phyloP scores from a whole-genome alignment of 2,888 invertebrate genomes.

The Lordiphosa andalusiaca region DNA sequence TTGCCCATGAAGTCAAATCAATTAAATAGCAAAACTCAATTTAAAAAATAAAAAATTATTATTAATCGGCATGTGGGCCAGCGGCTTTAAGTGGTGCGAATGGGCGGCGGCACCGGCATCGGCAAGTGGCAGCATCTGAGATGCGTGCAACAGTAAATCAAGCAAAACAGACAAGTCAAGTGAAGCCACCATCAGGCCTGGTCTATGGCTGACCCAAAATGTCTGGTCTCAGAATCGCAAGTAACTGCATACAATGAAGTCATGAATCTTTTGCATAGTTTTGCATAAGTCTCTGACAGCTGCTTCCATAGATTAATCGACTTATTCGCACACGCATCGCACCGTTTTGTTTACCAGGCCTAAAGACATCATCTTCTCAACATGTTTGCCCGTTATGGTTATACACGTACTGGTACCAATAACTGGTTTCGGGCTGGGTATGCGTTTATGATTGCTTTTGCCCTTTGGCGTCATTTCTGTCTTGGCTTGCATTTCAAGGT shows the following conservation, averaged over 20 bases:
- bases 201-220: conserved; percentile 34
- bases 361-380: conserved; percentile 23
- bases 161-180: conserved; percentile 10
- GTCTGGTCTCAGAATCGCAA: conserved; percentile 12
- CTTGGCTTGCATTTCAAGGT: conserved; percentile 25
- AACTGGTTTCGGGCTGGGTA: conserved; percentile 39
- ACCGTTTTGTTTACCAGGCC: conserved; percentile 25
- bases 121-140: neutral
- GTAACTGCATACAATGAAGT: conserved; percentile 18
- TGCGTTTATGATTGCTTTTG: conserved; percentile 41
- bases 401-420: conserved; percentile 16
- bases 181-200: neutral
- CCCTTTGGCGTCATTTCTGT: conserved; percentile 46
- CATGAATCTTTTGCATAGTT: conserved; percentile 56
- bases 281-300: conserved; percentile 55
- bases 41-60: too few species aligned
- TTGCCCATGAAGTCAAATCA: too few species aligned
- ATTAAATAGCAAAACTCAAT: too few species aligned
- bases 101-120: too few species aligned
- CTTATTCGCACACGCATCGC: conserved; percentile 60
- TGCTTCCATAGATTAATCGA: conserved; percentile 56
- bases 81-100: too few species aligned
- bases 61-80: conserved; percentile 12
- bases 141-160: conserved; percentile 8
- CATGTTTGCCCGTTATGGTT: conserved; percentile 48